phyloP scores from a whole-genome alignment of 1,140 invertebrate species.

The Drosophila ambigua region DNA sequence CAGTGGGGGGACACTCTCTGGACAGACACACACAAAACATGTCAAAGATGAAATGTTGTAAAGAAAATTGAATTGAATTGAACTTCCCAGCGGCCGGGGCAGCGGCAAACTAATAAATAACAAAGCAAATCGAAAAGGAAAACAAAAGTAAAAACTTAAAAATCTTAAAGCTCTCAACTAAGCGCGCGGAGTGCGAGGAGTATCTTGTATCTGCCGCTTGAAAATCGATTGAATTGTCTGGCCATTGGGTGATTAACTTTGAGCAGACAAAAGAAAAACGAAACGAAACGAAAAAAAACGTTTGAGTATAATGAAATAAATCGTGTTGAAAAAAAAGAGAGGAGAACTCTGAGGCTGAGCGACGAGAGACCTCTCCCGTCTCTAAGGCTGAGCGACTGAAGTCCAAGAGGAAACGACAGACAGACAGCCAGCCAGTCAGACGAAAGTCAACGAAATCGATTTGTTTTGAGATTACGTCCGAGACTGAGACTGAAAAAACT shows the following conservation, averaged over 20 bases:
- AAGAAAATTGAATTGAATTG: constrained; percentile 80
- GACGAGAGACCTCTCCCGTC: no score
- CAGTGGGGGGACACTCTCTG: constrained; percentile 23
- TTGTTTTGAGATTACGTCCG: constrained; percentile 83
- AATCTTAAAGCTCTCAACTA: constrained; percentile 52
- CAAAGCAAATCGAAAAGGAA: constrained; percentile 18
- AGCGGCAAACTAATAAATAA: constrained; percentile 68
- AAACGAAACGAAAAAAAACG: constrained; percentile 21
- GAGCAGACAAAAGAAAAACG: constrained; percentile 46
- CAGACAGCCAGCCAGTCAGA: constrained; percentile 29
- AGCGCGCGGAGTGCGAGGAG: no score
- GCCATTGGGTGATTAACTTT: constrained; percentile 70
- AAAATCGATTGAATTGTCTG: constrained; percentile 80
- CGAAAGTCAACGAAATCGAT: constrained; percentile 73
- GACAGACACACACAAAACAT: constrained; percentile 70
- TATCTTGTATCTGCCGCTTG: constrained; percentile 4
- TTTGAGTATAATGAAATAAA: constrained; percentile 76
- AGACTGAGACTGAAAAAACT: constrained; percentile 38
- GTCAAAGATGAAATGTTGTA: constrained; percentile 82
- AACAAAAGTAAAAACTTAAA: constrained; percentile 15
- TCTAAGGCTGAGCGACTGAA: no score
- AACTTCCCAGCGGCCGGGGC: constrained; percentile 51
- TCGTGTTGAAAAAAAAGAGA: constrained; percentile 71
- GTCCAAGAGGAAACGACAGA: constrained; percentile 1
- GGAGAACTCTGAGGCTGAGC: constrained; percentile 1